These are phyloP conservation scores for Pycnomerus fuliginosus DNA, from an alignment of 2,888 invertebrate genomes.

Conservation along the genomic window DNA sequence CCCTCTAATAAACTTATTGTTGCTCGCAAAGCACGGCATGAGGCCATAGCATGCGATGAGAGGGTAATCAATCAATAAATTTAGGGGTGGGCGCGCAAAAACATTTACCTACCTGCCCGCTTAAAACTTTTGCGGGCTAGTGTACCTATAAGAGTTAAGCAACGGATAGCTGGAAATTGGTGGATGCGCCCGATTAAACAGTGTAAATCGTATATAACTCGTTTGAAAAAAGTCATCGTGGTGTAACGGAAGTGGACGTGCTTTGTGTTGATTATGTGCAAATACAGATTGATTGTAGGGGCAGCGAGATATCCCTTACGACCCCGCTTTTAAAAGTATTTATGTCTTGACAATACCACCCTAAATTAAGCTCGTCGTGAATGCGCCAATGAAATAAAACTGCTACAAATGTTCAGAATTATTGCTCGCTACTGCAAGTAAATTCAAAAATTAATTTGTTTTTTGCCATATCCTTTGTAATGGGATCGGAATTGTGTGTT, in stretches of 20 bases:
- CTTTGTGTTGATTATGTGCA: slow-evolving; percentile 41
- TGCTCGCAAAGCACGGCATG: too few relatives aligned
- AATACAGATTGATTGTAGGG: slow-evolving; percentile 37
- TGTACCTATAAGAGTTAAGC: too few relatives aligned
- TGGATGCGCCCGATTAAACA: too few relatives aligned
- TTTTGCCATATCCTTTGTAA: slow-evolving; percentile 12
- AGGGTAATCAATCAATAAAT: too few relatives aligned
- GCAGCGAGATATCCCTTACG: slow-evolving; percentile 25
- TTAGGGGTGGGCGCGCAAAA: too few relatives aligned
- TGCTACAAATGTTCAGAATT: slow-evolving; percentile 19
- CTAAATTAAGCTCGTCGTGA: slow-evolving; percentile 33
- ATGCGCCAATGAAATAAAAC: slow-evolving; percentile 30
- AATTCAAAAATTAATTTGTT: slow-evolving; percentile 22
- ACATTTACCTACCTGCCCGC: too few relatives aligned
- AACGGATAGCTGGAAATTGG: too few relatives aligned
- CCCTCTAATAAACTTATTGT: too few relatives aligned
- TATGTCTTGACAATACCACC: slow-evolving; percentile 32
- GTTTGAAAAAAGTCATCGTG: slow-evolving; percentile 37
- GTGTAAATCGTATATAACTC: too few relatives aligned
- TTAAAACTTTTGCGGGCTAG: too few relatives aligned
- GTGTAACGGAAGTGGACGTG: slow-evolving; percentile 35
- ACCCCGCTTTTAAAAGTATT: slow-evolving; percentile 32
- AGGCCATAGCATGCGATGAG: too few relatives aligned
- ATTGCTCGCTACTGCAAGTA: too few relatives aligned
- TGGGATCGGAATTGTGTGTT: slow-evolving; percentile 15